Conservation (phyloP, 1,140 invertebrate genomes). For the Drosophila elegans region DNA sequence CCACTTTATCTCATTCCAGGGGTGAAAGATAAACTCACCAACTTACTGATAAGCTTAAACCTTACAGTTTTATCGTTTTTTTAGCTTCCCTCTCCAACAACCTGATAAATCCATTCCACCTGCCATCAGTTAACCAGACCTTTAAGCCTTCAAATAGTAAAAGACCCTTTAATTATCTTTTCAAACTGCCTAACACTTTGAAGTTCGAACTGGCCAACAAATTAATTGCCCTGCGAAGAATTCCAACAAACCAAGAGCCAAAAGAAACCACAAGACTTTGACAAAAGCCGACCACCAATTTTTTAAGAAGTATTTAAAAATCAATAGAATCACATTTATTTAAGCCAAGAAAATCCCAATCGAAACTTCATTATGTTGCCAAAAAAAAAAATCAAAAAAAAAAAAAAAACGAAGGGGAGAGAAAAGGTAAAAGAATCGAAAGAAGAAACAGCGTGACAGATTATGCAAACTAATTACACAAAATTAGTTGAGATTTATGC, state of each 20-base stretch:
- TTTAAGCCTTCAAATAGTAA: slow-evolving; percentile 27
- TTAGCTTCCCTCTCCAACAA: not conserved
- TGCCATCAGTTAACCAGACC: slow-evolving; percentile 28
- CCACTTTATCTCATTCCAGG: not conserved
- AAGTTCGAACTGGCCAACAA: slow-evolving; percentile 26
- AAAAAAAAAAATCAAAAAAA: slow-evolving; percentile 26
- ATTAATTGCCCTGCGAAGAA: slow-evolving; percentile 57
- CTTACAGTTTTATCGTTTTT: slow-evolving; percentile 7
- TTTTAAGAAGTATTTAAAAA: slow-evolving; percentile 49
- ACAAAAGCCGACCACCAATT: slow-evolving; percentile 60
- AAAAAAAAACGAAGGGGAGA: slow-evolving; percentile 5
- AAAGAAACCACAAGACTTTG: slow-evolving; percentile 47
- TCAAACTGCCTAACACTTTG: slow-evolving; percentile 54
- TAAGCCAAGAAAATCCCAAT: slow-evolving; percentile 56
- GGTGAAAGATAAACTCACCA: slow-evolving; percentile 8
- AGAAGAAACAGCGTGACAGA: slow-evolving; percentile 70
- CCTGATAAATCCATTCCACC: slow-evolving; percentile 30
- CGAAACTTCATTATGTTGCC: slow-evolving; percentile 57
- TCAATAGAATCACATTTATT: slow-evolving; percentile 77
- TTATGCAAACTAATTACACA: slow-evolving; percentile 83
- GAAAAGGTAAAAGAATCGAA: slow-evolving; percentile 40
- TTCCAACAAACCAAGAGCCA: slow-evolving; percentile 20
- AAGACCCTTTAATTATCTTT: slow-evolving; percentile 47
- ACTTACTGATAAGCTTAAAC: slow-evolving; percentile 4
- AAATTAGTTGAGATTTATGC: slow-evolving; percentile 82